Conservation (phyloP, 1,140 invertebrate species). For the Drosophila eugracilis region DNA sequence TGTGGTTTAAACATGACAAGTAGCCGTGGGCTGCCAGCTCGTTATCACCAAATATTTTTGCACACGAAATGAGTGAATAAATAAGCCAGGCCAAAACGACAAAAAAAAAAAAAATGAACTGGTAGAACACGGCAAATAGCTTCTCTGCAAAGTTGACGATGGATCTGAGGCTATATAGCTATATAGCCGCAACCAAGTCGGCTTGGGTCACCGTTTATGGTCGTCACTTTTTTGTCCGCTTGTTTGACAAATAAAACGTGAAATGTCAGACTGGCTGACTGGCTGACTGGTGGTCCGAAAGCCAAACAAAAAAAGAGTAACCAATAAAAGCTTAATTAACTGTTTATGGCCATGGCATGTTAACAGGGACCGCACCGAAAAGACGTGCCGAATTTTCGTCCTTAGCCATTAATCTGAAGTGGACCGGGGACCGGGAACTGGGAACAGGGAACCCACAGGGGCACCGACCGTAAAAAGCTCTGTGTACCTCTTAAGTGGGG, state of each 20-base stretch:
- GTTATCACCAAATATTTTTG: constrained; percentile 83
- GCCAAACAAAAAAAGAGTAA: constrained; percentile 74
- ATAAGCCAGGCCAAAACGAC: constrained; percentile 63
- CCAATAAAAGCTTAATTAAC: constrained; percentile 84
- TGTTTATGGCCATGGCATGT: constrained; percentile 81
- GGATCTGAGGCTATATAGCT: constrained; percentile 7
- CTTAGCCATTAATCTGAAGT: constrained; percentile 63
- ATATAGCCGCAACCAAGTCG: constrained; percentile 15
- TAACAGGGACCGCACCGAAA: constrained; percentile 50
- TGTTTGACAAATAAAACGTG: constrained; percentile 82
- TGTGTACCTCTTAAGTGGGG: background rate
- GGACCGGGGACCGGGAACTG: constrained; percentile 8
- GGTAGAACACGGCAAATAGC: constrained; percentile 44
- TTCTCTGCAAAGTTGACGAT: constrained; percentile 12
- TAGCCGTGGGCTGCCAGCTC: constrained; percentile 69
- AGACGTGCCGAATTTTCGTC: constrained; percentile 44
- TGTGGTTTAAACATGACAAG: constrained; percentile 82
- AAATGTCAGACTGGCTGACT: constrained; percentile 58
- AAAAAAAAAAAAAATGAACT: constrained; percentile 19
- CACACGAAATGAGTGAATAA: constrained; percentile 81
- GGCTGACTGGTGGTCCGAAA: constrained; percentile 11
- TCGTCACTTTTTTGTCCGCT: constrained; percentile 70
- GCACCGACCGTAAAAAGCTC: constrained; percentile 5
- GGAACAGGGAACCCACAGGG: no score
- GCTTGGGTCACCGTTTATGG: constrained; percentile 67